These are phyloP conservation scores for Megalops atlanticus DNA, from an alignment of 2,113 vertebrate species.

Conservation along the genomic window DNA sequence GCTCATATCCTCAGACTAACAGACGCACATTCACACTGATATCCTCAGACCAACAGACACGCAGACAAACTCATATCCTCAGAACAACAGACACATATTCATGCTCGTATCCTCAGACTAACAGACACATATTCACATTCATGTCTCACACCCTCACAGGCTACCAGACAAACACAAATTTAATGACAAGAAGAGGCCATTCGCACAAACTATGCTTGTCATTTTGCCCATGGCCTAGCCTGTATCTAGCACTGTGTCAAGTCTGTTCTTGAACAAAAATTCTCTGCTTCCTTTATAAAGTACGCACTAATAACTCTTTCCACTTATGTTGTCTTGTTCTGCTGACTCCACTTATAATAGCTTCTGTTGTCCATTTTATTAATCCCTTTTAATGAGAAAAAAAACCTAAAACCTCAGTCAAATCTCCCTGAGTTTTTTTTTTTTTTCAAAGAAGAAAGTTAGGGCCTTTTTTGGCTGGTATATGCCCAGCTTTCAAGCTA, in stretches of 20 bases:
- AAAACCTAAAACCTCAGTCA: too few relatives aligned
- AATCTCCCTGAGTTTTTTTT: too few relatives aligned
- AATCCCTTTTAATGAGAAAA: neutral
- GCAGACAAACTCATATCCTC: neutral
- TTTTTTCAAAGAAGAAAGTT: neutral
- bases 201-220: too few relatives aligned
- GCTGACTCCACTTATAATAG: neutral
- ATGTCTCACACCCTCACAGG: conserved; percentile 54
- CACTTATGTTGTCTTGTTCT: too few relatives aligned
- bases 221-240: too few relatives aligned
- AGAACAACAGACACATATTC: neutral
- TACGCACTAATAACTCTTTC: too few relatives aligned
- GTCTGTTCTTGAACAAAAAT: neutral
- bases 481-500: conserved; percentile 14
- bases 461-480: neutral
- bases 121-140: neutral
- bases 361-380: neutral
- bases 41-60: neutral
- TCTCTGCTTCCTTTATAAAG: too few relatives aligned
- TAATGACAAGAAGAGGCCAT: too few relatives aligned
- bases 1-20: neutral
- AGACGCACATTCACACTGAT: neutral
- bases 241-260: too few relatives aligned
- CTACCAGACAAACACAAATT: too few relatives aligned
- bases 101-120: neutral